Evolutionary conservation across 2,888 invertebrate species (phyloP).

Genomic region (Microplitis deprimator): DNA sequence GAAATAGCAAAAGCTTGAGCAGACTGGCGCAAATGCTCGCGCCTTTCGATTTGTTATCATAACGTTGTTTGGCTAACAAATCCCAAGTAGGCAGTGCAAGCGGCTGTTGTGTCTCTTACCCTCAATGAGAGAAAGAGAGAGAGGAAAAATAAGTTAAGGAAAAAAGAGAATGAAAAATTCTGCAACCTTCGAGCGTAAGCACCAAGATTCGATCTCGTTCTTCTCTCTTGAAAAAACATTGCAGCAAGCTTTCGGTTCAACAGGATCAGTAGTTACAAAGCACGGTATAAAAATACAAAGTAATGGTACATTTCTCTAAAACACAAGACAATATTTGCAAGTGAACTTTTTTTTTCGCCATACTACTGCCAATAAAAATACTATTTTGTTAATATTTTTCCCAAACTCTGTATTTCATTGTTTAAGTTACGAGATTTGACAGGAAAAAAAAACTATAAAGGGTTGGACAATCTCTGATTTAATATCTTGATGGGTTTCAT

Average conservation of each 20-base stretch:
- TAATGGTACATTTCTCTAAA: conserved; percentile 7
- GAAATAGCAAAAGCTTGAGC: conserved; percentile 23
- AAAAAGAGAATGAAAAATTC: conserved; percentile 18
- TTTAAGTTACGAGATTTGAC: background rate
- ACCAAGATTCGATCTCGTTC: conserved; percentile 30
- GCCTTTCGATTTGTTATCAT: conserved; percentile 63
- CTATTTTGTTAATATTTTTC: conserved; percentile 1
- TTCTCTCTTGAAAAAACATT: conserved; percentile 56
- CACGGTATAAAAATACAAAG: conserved; percentile 6
- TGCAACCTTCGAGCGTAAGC: conserved; percentile 28
- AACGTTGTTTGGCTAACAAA: conserved; percentile 66
- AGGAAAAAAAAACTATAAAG: conserved; percentile 3
- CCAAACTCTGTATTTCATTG: background rate
- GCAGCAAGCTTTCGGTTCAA: conserved; percentile 39
- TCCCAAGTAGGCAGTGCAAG: conserved; percentile 55
- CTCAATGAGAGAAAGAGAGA: conserved; percentile 5
- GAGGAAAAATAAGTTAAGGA: background rate
- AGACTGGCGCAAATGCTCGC: conserved; percentile 50
- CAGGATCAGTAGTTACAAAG: conserved; percentile 21
- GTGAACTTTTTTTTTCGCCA: conserved; percentile 6
- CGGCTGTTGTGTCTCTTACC: conserved; percentile 36
- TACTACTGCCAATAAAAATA: background rate
- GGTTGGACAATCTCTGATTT: conserved; percentile 8
- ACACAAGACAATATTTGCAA: conserved; percentile 15
- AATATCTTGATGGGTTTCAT: conserved; percentile 8